A percentile compares a stretch with the other conserved stretches of the same genome.
These are phyloP conservation scores for Rhagonycha fulva DNA, from an alignment of 2,888 invertebrate genomes.

Conservation along the genomic window DNA sequence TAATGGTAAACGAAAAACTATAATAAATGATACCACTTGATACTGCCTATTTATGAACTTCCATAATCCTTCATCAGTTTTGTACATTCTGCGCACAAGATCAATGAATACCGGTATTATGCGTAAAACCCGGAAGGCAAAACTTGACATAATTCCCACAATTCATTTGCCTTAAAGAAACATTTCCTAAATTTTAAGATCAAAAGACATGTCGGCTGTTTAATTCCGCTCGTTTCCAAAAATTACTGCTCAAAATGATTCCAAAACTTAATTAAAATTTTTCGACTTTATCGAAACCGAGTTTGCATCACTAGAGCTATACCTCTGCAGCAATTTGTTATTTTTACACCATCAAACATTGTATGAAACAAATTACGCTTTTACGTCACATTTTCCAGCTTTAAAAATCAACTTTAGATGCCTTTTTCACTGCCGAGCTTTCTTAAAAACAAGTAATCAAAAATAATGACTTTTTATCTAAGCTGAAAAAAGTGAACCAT, in stretches of 20 bases:
- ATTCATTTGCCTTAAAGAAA: not conserved
- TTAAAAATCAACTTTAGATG: not conserved
- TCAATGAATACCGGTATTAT: conserved; percentile 1
- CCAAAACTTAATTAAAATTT: not conserved
- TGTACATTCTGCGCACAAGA: conserved; percentile 4
- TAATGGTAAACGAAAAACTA: not conserved
- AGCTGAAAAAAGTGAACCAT: conserved; percentile 11
- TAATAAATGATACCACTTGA: not conserved
- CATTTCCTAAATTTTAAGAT: not conserved
- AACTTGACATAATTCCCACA: conserved; percentile 1
- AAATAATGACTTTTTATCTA: conserved; percentile 22
- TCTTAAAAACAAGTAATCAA: conserved; percentile 13
- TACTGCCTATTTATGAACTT: not conserved
- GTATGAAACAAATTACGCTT: not conserved
- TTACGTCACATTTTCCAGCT: not conserved
- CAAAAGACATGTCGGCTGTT: not conserved
- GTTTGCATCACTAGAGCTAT: not conserved
- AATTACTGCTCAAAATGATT: not conserved
- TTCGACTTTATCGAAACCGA: not conserved
- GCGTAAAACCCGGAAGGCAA: not conserved
- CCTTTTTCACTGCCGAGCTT: not conserved
- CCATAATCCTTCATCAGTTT: conserved; percentile 2
- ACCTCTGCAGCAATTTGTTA: not conserved
- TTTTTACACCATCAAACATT: not conserved
- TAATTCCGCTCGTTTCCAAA: not conserved